Base-by-base conservation (phyloP, 1,140 invertebrate species). In the Marisa cornuarietis region DNA sequence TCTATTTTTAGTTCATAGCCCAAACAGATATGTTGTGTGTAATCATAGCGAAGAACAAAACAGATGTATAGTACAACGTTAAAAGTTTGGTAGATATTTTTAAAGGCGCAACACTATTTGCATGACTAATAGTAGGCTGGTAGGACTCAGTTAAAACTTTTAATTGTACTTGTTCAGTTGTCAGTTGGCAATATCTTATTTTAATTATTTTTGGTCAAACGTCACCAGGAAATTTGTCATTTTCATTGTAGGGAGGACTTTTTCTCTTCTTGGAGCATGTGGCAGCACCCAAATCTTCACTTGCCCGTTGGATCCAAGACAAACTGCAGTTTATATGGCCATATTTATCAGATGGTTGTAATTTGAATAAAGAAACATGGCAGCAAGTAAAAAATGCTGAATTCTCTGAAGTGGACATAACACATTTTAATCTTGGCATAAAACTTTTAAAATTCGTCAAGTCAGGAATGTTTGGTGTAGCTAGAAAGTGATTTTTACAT, bases 201-300 rank as follows among this genome's bases (percentile, higher is more conserved):
- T 11, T 71, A 42, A 20, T 31, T 1, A 20, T 31, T 1, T 71
- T 42, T 71, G 6, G 20, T 71, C 24, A 42, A 58, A 26, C 52
- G 20, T 79, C 20, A 73, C n/a, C 58, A n/a, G 8, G 24, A n/a
- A 22, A n/a, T 58, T 58, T 58, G 54, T 18, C 16, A 51, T 76
- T 76, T 49, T 20, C 18, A 11, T 65, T 76, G 24, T 42, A 76
- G 74, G 74, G 74, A 0, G 61, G 74, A 49, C 24, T 61, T 22
- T 76, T 42, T 49, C 65, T 76, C 58, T 76, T 76, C 61, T 42
- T 76, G 61, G 74, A 76, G 51, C 74, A 76, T 42, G 74, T 76
- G 26, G 74, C 74, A 26, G 74, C 74, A 1, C 74, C 74, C 74
- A 63, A 49, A 26, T 20, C 24, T 20, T 65, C 74, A 8, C 16